These are phyloP conservation scores for Agyllia agylla DNA, from an alignment of 2,888 invertebrate species.

Conservation along the genomic window DNA sequence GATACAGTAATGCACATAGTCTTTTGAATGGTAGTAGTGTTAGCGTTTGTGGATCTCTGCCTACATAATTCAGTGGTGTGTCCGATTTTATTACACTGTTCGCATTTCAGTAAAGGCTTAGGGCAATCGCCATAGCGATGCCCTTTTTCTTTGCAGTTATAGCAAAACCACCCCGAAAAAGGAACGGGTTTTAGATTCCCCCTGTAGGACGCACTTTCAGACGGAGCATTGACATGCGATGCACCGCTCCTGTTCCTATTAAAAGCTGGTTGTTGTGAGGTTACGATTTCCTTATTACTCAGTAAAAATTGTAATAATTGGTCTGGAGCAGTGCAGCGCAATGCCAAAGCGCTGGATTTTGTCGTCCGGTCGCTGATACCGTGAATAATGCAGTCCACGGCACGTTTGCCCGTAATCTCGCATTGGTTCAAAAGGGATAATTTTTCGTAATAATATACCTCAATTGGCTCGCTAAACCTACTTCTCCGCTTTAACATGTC, in stretches of 20 bases:
- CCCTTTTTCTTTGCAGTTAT: conserved; percentile 16
- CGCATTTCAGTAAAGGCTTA: conserved; percentile 7
- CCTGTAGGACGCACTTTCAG: neutral
- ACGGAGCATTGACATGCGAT: neutral
- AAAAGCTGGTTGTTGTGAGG: neutral
- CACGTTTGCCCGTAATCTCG: neutral
- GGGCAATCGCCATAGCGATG: conserved; percentile 18
- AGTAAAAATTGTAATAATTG: conserved; percentile 45
- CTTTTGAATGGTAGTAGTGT: neutral
- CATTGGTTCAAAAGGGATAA: neutral
- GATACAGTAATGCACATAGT: neutral
- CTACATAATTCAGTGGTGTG: conserved; percentile 11
- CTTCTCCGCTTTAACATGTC: neutral
- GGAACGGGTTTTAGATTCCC: neutral
- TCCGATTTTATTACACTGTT: conserved; percentile 25
- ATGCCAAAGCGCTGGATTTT: conserved; percentile 39
- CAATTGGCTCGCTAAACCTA: no score
- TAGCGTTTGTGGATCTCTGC: neutral
- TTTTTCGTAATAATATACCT: no score
- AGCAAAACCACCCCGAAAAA: neutral
- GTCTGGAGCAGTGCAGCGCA: conserved; percentile 50
- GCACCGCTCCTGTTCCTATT: neutral
- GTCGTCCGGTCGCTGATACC: neutral
- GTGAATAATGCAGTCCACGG: neutral
- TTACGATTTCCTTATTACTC: neutral